phyloP scores from a whole-genome alignment of 2,797 vertebrate genomes.

The Pangasius djambal region DNA sequence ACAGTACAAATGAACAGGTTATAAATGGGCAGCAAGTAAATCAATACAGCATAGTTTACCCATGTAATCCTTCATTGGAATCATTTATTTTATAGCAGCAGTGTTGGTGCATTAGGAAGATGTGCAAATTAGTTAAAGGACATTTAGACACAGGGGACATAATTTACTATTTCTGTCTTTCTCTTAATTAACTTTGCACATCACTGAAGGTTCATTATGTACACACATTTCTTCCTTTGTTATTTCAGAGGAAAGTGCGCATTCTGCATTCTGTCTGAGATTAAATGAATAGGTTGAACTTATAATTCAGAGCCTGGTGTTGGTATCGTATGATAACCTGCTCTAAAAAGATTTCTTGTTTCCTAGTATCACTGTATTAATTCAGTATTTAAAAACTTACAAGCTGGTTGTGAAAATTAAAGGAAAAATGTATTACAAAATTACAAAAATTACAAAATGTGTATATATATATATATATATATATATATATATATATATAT shows the following conservation, averaged over 20 bases:
- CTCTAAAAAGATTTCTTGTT: background rate
- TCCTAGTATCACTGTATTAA: background rate
- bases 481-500: no score
- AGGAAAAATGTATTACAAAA: no score
- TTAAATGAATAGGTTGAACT: background rate
- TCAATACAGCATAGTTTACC: background rate
- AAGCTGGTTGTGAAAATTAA: background rate
- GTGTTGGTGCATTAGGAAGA: background rate
- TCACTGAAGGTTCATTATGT: constrained; percentile 13
- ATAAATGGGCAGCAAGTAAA: background rate
- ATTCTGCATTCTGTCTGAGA: background rate
- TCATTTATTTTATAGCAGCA: background rate
- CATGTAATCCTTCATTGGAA: background rate
- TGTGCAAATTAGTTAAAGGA: constrained; percentile 3
- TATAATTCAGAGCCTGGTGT: background rate
- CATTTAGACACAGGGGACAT: constrained; percentile 17
- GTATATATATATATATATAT: no score
- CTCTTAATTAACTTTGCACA: constrained; percentile 18
- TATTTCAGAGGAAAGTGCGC: background rate
- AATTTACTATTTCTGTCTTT: constrained; percentile 5
- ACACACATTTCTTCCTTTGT: background rate
- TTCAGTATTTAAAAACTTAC: background rate
- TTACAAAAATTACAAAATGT: no score
- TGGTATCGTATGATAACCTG: background rate
- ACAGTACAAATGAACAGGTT: background rate